phyloP scores from a whole-genome alignment of 2,888 invertebrate genomes.

The Pegoplata infirma region DNA sequence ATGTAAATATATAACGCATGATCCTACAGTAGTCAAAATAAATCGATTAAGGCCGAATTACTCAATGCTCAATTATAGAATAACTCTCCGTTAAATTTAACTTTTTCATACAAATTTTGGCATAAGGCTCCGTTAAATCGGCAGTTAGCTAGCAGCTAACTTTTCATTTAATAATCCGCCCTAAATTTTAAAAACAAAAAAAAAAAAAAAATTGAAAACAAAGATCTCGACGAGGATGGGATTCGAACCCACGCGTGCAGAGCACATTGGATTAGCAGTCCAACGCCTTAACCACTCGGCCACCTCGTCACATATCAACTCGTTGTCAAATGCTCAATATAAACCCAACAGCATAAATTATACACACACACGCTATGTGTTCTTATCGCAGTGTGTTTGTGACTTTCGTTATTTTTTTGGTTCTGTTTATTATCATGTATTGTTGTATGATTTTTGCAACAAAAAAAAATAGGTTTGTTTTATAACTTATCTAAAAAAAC shows the following conservation, averaged over 20 bases:
- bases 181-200: too few relatives aligned
- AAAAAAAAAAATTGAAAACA: constrained; percentile 9
- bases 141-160: too few relatives aligned
- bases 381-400: constrained; percentile 4
- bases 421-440: constrained; percentile 5
- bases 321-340: constrained; percentile 10
- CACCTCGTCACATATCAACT: constrained; percentile 82
- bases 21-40: too few relatives aligned
- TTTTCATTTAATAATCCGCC: too few relatives aligned
- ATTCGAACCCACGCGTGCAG: constrained; percentile 93
- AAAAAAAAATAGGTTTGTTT: background rate
- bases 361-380: background rate
- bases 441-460: background rate
- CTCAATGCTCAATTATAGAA: too few relatives aligned
- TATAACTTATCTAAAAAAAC: background rate
- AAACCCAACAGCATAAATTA: background rate
- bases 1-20: too few relatives aligned
- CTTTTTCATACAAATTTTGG: too few relatives aligned
- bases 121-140: too few relatives aligned
- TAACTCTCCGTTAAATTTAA: too few relatives aligned
- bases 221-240: constrained; percentile 87
- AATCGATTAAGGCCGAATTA: too few relatives aligned
- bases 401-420: background rate
- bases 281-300: constrained; percentile 93
- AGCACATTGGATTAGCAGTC: constrained; percentile 93